Conservation (phyloP, 2,888 invertebrate species). For the Hesperia comma region DNA sequence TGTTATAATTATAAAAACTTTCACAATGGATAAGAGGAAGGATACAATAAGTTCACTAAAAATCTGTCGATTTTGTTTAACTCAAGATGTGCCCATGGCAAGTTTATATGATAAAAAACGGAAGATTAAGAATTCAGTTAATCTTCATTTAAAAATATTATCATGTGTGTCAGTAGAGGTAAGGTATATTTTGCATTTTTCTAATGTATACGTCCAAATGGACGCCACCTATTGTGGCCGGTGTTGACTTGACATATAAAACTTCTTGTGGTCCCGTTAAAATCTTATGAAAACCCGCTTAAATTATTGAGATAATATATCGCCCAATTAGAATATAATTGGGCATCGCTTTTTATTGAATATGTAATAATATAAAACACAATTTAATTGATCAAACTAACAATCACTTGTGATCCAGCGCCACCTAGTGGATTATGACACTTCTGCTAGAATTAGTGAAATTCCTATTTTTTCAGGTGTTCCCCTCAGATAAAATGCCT, state of each 20-base stretch:
- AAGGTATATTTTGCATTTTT: conserved; percentile 45
- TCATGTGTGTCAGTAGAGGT: conserved; percentile 91
- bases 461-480: conserved; percentile 69
- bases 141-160: conserved; percentile 89
- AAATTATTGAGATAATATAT: background rate
- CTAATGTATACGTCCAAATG: conserved; percentile 30
- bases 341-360: background rate
- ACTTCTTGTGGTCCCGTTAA: background rate
- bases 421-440: conserved; percentile 44
- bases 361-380: too few species aligned
- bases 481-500: conserved; percentile 89
- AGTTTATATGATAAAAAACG: conserved; percentile 86
- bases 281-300: background rate
- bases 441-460: background rate
- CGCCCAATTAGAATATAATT: background rate
- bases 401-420: conserved; percentile 35
- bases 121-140: conserved; percentile 84
- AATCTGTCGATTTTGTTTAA: conserved; percentile 90
- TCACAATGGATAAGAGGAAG: conserved; percentile 85
- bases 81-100: conserved; percentile 85
- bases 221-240: conserved; percentile 46
- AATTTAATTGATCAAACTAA: background rate
- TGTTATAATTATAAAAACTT: conserved; percentile 35
- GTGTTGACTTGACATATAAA: conserved; percentile 8
- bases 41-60: conserved; percentile 85